phyloP scores from a whole-genome alignment of 23 tunicate genomes.

The Styela clava region DNA sequence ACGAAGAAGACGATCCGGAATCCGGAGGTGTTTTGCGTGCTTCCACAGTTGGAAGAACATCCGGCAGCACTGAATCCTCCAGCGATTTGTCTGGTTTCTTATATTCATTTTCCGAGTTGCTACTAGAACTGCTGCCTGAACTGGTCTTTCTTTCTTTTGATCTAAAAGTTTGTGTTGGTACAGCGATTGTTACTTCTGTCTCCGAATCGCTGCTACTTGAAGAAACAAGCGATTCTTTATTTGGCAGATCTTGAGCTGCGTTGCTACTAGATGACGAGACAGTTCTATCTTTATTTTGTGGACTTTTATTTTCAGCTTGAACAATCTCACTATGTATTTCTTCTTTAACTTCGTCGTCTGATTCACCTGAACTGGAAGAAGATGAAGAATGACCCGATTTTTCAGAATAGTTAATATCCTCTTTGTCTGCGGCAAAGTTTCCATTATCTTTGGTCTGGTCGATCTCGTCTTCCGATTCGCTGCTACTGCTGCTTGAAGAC shows the following conservation, averaged over 20 bases:
- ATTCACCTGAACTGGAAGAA: not conserved
- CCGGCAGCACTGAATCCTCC: no score
- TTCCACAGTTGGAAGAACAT: no score
- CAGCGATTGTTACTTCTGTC: not conserved
- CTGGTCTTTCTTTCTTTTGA: not conserved
- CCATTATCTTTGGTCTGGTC: no score
- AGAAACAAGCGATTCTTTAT: not conserved
- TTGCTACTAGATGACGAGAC: conserved; percentile 4
- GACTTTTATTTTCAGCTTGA: not conserved
- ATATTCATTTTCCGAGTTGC: not conserved
- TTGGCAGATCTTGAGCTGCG: not conserved
- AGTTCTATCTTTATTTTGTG: not conserved
- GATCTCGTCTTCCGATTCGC: not conserved
- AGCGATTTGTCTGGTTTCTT: not conserved
- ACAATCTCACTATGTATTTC: not conserved
- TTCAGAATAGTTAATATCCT: no score
- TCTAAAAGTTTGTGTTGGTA: not conserved
- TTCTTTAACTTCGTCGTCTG: not conserved
- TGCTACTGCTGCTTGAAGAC: not conserved
- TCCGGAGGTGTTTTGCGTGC: no score
- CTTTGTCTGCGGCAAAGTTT: no score
- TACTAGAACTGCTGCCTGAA: conserved; percentile 1
- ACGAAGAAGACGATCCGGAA: not conserved
- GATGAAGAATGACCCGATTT: conserved; percentile 3
- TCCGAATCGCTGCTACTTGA: conserved; percentile 17